Evolutionary conservation across 2,113 vertebrate genomes (phyloP).

Genomic region (Phaethon lepturus): DNA sequence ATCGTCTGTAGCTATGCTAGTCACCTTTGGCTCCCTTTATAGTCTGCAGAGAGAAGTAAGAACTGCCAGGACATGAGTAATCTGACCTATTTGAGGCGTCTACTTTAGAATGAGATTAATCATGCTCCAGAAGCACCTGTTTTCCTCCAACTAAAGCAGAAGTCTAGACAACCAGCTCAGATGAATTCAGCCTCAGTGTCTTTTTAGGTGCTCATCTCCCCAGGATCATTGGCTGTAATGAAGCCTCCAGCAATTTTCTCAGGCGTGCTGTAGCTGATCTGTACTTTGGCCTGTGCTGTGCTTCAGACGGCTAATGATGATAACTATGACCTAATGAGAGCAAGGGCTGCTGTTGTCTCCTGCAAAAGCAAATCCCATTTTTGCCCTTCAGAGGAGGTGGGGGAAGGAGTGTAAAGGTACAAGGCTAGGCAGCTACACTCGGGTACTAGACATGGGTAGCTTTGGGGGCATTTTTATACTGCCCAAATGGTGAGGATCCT

Average conservation of each 20-base stretch:
- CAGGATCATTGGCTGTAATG: background rate
- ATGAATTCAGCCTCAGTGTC: background rate
- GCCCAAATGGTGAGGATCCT: background rate
- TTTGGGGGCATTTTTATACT: background rate
- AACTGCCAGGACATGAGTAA: conserved; percentile 59
- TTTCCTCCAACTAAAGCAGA: conserved; percentile 28
- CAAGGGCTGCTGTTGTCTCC: background rate
- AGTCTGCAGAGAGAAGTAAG: conserved; percentile 35
- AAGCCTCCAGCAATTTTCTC: conserved; percentile 9
- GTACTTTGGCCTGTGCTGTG: conserved; percentile 14
- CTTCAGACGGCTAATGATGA: conserved; percentile 38
- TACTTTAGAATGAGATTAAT: conserved; percentile 60
- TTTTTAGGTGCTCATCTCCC: conserved; percentile 12
- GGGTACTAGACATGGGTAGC: background rate
- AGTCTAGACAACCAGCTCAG: conserved; percentile 54
- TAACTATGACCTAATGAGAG: conserved; percentile 14
- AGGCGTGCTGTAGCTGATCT: background rate
- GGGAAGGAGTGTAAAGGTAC: background rate
- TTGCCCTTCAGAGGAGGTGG: background rate
- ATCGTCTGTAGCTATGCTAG: background rate
- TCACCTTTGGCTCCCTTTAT: conserved; percentile 40
- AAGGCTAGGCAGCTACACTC: accelerated
- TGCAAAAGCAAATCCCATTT: background rate
- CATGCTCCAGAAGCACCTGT: conserved; percentile 7
- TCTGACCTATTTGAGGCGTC: conserved; percentile 57